Percentiles rank a stretch among this genome's conserved stretches.
phyloP scores from a whole-genome alignment of 2,113 vertebrate species.

The Alaudala cheleensis region DNA sequence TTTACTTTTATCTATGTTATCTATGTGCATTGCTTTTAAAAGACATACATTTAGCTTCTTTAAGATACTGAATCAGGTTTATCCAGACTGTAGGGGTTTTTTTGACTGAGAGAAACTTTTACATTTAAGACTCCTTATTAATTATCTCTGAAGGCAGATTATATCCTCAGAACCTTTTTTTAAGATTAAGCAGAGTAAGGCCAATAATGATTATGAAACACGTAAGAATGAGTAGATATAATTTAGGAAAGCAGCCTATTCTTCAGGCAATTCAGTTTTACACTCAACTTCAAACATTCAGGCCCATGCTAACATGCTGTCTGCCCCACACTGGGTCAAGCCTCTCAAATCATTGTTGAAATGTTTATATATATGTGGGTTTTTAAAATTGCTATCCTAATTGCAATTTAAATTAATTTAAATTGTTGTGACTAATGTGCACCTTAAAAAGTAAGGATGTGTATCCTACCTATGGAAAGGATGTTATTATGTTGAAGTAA shows the following conservation, averaged over 20 bases:
- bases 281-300: not conserved
- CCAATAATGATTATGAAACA: not conserved
- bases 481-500: not conserved
- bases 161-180: not conserved
- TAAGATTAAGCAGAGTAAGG: not conserved
- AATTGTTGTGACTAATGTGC: not conserved
- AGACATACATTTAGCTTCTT: not conserved
- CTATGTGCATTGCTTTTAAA: not conserved
- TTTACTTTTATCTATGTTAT: not conserved
- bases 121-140: not conserved
- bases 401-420: not conserved
- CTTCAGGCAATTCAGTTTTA: not conserved
- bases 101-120: not conserved
- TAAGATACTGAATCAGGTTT: not conserved
- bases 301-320: not conserved
- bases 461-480: not conserved
- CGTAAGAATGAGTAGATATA: not conserved
- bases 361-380: not conserved
- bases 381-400: not conserved
- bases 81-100: not conserved
- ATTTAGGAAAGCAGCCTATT: not conserved
- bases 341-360: fast-evolving
- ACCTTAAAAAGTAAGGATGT: not conserved
- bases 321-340: not conserved
- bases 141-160: not conserved